Percentiles rank a stretch among this genome's conserved stretches.
Conservation (phyloP, 2,888 invertebrate genomes). For the Cecidostiba fungosa region DNA sequence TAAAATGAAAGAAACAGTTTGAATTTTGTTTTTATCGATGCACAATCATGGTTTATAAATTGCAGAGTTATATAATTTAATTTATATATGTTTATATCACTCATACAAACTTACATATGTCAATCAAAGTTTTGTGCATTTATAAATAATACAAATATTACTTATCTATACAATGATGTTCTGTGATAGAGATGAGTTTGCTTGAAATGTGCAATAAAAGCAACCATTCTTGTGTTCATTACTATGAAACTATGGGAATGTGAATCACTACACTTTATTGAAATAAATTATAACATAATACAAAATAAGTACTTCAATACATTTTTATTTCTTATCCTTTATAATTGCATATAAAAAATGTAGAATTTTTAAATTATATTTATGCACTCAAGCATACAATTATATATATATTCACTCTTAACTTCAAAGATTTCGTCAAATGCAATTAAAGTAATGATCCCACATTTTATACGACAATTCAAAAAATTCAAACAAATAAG, state of each 20-base stretch:
- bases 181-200: constrained; percentile 15
- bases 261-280: neutral
- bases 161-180: neutral
- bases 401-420: too few relatives aligned
- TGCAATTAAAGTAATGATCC: too few relatives aligned
- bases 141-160: neutral
- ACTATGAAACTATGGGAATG: neutral
- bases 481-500: neutral
- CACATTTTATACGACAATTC: neutral
- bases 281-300: neutral
- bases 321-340: neutral
- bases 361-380: too few relatives aligned
- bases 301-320: neutral
- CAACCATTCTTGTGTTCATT: neutral
- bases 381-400: too few relatives aligned
- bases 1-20: neutral
- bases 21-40: neutral
- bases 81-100: neutral
- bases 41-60: neutral
- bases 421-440: too few relatives aligned
- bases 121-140: neutral
- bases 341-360: too few relatives aligned
- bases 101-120: neutral
- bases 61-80: neutral
- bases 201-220: neutral